Evolutionary conservation across 2,797 vertebrate genomes (phyloP).

Genomic region (Enteromius afrohamiltoni): DNA sequence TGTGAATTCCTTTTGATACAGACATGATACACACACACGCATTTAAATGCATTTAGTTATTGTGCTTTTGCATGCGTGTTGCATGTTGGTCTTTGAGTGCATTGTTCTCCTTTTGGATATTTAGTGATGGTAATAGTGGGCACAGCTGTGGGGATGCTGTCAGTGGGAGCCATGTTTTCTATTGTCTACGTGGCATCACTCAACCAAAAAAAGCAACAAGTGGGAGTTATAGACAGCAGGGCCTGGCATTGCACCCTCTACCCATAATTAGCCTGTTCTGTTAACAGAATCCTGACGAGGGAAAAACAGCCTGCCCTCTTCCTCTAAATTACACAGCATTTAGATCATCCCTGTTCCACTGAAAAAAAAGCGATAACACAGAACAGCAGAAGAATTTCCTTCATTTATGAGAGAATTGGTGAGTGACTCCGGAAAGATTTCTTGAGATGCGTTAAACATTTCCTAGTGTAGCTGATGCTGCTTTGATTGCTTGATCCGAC

Average conservation of each 20-base stretch:
- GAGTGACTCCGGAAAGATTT: background rate
- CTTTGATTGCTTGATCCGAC: background rate
- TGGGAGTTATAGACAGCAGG: constrained; percentile 50
- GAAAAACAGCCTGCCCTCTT: constrained; percentile 51
- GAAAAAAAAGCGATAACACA: constrained; percentile 36
- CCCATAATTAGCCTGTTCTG: constrained; percentile 57
- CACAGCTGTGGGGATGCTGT: constrained; percentile 44
- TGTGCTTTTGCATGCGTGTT: background rate
- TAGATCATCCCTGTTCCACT: constrained; percentile 44
- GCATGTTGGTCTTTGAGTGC: background rate
- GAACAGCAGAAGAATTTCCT: background rate
- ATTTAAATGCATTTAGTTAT: background rate
- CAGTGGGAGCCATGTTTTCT: constrained; percentile 23
- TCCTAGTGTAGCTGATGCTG: background rate
- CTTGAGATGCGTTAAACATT: background rate
- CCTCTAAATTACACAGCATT: constrained; percentile 58
- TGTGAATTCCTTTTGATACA: too few relatives aligned
- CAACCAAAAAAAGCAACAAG: constrained; percentile 60
- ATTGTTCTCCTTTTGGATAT: constrained; percentile 18
- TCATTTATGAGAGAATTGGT: background rate
- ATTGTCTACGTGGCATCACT: constrained; percentile 54
- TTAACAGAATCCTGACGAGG: constrained; percentile 49
- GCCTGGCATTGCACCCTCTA: constrained; percentile 50
- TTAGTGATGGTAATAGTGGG: constrained; percentile 35
- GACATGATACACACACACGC: too few relatives aligned